Base-by-base conservation (phyloP, 1,140 invertebrate genomes). In the Hypothenemus hampei region DNA sequence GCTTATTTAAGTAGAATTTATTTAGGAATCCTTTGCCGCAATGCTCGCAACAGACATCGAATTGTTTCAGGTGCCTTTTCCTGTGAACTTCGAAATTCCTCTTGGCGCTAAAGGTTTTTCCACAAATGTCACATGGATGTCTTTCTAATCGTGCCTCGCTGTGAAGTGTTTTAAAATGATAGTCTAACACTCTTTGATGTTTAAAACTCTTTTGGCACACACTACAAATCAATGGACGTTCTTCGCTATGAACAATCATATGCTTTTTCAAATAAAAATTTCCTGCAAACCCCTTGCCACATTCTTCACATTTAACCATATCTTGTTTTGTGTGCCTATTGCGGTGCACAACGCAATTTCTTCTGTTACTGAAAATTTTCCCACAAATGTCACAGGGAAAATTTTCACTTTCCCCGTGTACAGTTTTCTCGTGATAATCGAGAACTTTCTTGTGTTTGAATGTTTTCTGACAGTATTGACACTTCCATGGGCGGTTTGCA, bases 41-140 rank as follows among this genome's bases (percentile, higher is more conserved):
- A 8, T 52, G 26, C 18, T 64, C 47, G 35, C 66, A 68, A 35
- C 53, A 59, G 1, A 54, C 51, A 3, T 51, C 57, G 40, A 49
- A 65, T 50, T 81, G 75, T 19, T 77, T 76, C 13, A 77, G 75
- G 48, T 83, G 78, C 18, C 80, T 78, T 22, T 80, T 73, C 4
- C 78, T 69, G 62, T 89, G 86, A 11, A 78, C 77, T 1, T 80
- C 79, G 43, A 86, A 70, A 54, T 85, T 75, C 1, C 80, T 78
- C 16, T 80, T 77, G 1, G 85, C 76, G 3, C 79, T 84, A 63
- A 91, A 91, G 1, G 78, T 76, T 56, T 83, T 82, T 0, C 55
- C 58, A 37, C 69, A 71, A n/a, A 69, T 47, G 11, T 69, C 60
- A 29, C 70, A 72, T 5, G 57, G 57, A 45, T 60, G 26, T 23